A percentile compares a stretch with the other conserved stretches of the same genome.
Conservation (phyloP, 2,113 vertebrate species). For the Mus musculus region DNA sequence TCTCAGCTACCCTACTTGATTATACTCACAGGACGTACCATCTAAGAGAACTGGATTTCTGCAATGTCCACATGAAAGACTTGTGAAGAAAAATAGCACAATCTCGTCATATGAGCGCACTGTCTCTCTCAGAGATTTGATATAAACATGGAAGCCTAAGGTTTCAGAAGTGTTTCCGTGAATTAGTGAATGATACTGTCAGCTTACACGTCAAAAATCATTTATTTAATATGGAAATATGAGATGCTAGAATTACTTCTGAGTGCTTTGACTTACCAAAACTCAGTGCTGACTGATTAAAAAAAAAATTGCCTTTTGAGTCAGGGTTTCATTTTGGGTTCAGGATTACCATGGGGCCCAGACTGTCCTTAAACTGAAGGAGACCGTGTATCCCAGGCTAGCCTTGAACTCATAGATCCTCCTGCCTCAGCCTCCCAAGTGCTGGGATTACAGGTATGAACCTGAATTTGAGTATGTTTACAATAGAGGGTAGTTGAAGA, state of each 20-base stretch:
- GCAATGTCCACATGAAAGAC: constrained; percentile 37
- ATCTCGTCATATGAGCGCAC: background rate
- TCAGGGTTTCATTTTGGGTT: background rate
- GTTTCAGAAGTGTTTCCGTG: background rate
- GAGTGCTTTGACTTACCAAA: constrained; percentile 6
- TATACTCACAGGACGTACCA: constrained; percentile 52
- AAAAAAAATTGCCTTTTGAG: background rate
- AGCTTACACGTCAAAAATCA: constrained; percentile 25
- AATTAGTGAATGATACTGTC: background rate
- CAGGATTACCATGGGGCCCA: background rate
- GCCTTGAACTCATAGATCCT: background rate
- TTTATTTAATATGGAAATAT: background rate
- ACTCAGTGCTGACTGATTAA: constrained; percentile 15
- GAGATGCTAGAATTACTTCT: constrained; percentile 42
- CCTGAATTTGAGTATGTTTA: background rate
- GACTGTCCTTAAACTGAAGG: background rate
- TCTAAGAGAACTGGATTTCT: constrained; percentile 53
- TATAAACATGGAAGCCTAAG: background rate
- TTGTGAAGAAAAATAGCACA: constrained; percentile 43
- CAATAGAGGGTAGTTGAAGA: background rate
- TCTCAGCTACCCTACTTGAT: constrained; percentile 22
- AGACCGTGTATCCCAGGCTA: background rate
- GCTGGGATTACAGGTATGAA: background rate
- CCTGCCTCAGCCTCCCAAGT: background rate
- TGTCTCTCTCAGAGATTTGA: background rate